Conservation (phyloP, 64 coral and sea anemone genomes). For the Dendrophyllia cribrosa region DNA sequence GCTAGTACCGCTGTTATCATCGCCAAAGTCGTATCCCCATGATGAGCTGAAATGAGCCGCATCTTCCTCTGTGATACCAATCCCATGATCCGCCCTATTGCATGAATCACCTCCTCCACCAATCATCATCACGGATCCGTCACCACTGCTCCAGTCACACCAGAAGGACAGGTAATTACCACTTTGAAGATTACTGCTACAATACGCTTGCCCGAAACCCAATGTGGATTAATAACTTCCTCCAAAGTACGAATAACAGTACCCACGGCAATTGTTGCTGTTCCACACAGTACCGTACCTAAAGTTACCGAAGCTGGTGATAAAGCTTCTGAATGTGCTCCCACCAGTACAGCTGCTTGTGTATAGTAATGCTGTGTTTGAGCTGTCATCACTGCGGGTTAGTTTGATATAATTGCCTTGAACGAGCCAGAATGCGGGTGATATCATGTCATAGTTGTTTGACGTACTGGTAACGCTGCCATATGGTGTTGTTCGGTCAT, state of each 20-base stretch:
- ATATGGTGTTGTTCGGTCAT: constrained; percentile 31
- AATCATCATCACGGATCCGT: constrained; percentile 29
- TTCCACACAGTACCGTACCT: constrained; percentile 8
- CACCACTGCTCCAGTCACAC: background rate
- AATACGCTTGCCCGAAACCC: background rate
- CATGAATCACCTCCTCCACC: constrained; percentile 21
- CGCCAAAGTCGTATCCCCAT: background rate
- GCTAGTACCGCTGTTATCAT: background rate
- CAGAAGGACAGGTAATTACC: constrained; percentile 7
- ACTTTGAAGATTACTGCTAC: constrained; percentile 22
- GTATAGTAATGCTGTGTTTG: background rate
- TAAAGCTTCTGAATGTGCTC: background rate
- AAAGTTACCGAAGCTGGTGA: constrained; percentile 59
- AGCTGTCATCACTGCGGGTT: constrained; percentile 54
- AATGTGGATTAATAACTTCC: background rate
- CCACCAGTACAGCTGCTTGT: constrained; percentile 37
- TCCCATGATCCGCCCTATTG: constrained; percentile 15
- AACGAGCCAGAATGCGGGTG: constrained; percentile 55
- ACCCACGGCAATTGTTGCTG: constrained; percentile 6
- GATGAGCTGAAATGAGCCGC: background rate
- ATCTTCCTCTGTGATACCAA: constrained; percentile 5
- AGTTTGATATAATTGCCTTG: constrained; percentile 30
- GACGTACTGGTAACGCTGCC: constrained; percentile 26
- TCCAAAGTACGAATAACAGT: constrained; percentile 7
- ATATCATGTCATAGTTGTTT: constrained; percentile 61